A percentile compares a stretch with the other conserved stretches of the same genome.
These are phyloP conservation scores for Fregetta grallaria DNA, from an alignment of 2,113 vertebrate species.

Conservation along the genomic window DNA sequence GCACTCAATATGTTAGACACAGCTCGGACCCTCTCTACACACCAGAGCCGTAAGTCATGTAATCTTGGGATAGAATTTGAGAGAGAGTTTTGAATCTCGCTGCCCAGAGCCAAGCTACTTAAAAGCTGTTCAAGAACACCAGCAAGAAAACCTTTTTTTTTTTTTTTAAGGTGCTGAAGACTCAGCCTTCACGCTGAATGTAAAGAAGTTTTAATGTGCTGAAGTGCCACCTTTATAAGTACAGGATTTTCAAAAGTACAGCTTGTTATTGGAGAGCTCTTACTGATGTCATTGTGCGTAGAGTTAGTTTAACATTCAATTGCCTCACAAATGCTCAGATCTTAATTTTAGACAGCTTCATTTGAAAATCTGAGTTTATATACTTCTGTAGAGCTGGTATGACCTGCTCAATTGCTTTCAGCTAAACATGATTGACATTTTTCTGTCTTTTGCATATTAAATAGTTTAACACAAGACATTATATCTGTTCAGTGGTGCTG, in stretches of 20 bases:
- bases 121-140: neutral
- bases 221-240: neutral
- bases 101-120: neutral
- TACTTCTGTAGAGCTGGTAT: neutral
- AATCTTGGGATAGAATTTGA: neutral
- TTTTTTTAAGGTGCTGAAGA: neutral
- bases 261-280: neutral
- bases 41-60: conserved; percentile 94
- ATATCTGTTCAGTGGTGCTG: neutral
- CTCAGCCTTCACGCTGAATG: neutral
- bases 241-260: neutral
- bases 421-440: neutral
- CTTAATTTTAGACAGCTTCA: neutral
- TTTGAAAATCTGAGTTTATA: neutral
- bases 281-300: neutral
- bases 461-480: neutral
- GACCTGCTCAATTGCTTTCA: neutral
- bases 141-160: neutral
- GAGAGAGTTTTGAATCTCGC: neutral
- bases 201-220: neutral
- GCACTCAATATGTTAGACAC: conserved; percentile 97
- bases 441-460: neutral
- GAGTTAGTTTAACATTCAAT: neutral
- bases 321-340: neutral
- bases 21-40: conserved; percentile 96